Evolutionary conservation across 2,888 invertebrate species (phyloP).

Genomic region (Eutolmus rufibarbis): DNA sequence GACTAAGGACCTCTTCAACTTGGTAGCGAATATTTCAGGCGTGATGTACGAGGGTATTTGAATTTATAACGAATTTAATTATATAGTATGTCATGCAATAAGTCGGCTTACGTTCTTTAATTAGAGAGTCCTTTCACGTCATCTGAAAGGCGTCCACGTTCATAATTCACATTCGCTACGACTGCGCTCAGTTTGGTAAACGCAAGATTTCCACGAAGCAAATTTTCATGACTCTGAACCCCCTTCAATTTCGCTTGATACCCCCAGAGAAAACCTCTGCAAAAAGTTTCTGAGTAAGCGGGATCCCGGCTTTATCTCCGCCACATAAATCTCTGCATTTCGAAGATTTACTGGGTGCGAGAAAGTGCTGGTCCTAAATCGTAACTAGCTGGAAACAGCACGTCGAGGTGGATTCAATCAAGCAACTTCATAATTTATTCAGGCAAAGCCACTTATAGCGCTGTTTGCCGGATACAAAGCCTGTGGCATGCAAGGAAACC

Average conservation of each 20-base stretch:
- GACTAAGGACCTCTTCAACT: neutral
- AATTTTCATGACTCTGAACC: neutral
- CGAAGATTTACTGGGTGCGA: neutral
- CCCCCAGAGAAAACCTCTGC: neutral
- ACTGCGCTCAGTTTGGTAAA: neutral
- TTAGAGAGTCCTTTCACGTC: neutral
- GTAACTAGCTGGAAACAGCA: neutral
- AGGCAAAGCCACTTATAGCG: neutral
- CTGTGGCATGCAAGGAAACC: neutral
- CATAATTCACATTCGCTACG: neutral
- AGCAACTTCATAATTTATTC: neutral
- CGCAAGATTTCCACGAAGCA: neutral
- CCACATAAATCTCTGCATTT: neutral
- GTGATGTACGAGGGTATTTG: neutral
- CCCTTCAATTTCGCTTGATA: neutral
- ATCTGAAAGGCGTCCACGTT: neutral
- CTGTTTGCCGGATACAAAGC: neutral
- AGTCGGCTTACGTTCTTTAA: neutral
- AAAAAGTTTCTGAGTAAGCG: neutral
- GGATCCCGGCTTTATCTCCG: neutral
- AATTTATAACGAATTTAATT: neutral
- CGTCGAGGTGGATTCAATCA: slow-evolving; percentile 8
- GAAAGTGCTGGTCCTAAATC: neutral
- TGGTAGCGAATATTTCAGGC: neutral
- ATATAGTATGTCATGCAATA: neutral